A percentile compares a stretch with the other conserved stretches of the same genome.
Conservation (phyloP, 2,113 vertebrate genomes). For the Microtus oregoni region DNA sequence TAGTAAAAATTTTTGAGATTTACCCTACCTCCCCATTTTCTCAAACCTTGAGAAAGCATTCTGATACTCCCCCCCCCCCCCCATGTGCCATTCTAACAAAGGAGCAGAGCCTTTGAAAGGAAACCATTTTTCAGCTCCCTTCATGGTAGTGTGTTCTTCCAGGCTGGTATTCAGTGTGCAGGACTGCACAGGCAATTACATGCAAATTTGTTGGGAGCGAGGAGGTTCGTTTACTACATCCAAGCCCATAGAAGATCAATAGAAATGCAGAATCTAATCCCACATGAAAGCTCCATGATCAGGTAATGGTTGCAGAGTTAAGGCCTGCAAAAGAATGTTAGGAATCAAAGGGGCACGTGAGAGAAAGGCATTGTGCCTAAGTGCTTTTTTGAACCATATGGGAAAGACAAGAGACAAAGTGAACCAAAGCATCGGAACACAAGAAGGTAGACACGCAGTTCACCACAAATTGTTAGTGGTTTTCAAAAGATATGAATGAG, state of each 20-base stretch:
- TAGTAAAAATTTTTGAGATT: conserved; percentile 44
- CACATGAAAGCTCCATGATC: conserved; percentile 82
- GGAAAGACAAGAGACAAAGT: conserved; percentile 82
- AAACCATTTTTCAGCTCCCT: conserved; percentile 74
- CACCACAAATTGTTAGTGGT: conserved; percentile 78
- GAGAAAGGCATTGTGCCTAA: conserved; percentile 77
- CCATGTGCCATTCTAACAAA: conserved; percentile 72
- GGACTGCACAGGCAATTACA: conserved; percentile 83
- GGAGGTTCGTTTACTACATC: conserved; percentile 85
- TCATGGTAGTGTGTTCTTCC: conserved; percentile 76
- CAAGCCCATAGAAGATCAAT: conserved; percentile 82
- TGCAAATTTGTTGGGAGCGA: conserved; percentile 82
- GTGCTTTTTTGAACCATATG: conserved; percentile 83
- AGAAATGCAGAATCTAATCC: conserved; percentile 83
- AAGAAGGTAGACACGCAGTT: conserved; percentile 81
- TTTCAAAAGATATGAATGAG: conserved; percentile 84
- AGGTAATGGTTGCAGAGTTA: conserved; percentile 82
- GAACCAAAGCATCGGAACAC: conserved; percentile 78
- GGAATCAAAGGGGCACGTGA: conserved; percentile 78
- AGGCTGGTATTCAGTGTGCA: conserved; percentile 69
- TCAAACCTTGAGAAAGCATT: conserved; percentile 73
- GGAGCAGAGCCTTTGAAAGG: conserved; percentile 70
- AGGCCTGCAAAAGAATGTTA: conserved; percentile 78
- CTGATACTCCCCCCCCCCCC: conserved; percentile 25
- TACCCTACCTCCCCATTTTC: conserved; percentile 39